A percentile compares a stretch with the other conserved stretches of the same genome.
These are phyloP conservation scores for Argopecten irradians DNA, from an alignment of 1,140 invertebrate genomes.

Conservation along the genomic window DNA sequence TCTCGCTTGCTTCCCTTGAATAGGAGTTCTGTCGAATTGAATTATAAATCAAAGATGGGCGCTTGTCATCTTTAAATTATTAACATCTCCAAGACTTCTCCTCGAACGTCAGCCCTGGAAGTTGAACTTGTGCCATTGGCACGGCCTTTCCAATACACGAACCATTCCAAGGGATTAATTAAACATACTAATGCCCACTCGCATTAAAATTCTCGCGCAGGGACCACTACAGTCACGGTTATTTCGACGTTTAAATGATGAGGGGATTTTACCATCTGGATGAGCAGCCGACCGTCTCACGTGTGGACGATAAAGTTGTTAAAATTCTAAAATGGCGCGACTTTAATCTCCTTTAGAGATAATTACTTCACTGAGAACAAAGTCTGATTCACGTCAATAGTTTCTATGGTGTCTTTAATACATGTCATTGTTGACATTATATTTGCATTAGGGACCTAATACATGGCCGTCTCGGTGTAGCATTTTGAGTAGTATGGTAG, in stretches of 20 bases:
- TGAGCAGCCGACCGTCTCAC: neutral
- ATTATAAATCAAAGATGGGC: neutral
- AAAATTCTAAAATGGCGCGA: neutral
- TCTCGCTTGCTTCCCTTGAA: neutral
- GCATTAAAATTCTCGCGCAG: neutral
- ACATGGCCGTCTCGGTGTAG: too few species aligned
- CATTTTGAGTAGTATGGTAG: too few species aligned
- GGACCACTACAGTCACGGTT: neutral
- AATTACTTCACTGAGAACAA: neutral
- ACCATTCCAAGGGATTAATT: neutral
- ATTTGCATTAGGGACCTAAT: too few species aligned
- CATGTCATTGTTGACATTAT: too few species aligned
- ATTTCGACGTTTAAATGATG: neutral
- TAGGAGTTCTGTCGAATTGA: neutral
- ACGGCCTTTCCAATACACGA: neutral
- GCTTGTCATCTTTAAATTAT: neutral
- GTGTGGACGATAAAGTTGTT: neutral
- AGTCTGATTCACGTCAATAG: neutral
- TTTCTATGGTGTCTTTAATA: too few species aligned
- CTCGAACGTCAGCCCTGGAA: neutral
- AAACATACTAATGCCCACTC: neutral
- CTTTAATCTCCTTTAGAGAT: neutral
- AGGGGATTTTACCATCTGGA: neutral
- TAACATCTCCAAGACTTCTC: neutral
- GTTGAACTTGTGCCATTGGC: neutral